Percentiles rank a stretch among this genome's conserved stretches.
Evolutionary conservation across 2,797 vertebrate species (phyloP).

Genomic region (Vespertilio murinus): DNA sequence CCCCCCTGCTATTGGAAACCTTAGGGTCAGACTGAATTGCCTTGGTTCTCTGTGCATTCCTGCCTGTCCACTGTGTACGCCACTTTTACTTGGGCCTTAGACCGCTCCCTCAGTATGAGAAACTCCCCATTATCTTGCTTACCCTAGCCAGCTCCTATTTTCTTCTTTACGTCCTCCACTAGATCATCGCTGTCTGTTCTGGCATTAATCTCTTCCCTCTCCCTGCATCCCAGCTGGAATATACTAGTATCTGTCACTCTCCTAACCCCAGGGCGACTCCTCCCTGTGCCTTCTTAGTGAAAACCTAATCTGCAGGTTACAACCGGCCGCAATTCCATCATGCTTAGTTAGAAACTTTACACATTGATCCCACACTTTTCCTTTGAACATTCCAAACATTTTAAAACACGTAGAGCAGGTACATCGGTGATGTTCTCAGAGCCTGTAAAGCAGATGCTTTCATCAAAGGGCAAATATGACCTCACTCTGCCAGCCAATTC

Average conservation of each 20-base stretch:
- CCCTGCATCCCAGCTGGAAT: neutral
- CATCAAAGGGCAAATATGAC: slow-evolving; percentile 54
- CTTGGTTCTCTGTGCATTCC: neutral
- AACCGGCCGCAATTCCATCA: neutral
- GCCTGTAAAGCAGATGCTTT: slow-evolving; percentile 4
- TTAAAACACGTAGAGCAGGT: neutral
- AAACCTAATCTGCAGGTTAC: neutral
- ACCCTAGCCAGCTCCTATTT: neutral
- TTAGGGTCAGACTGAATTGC: neutral
- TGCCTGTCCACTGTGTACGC: neutral
- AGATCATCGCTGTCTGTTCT: neutral
- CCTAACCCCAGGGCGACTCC: neutral
- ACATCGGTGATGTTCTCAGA: neutral
- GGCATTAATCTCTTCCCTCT: neutral
- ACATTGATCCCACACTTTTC: neutral
- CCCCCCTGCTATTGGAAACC: neutral
- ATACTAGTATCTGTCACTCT: neutral
- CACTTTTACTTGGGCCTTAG: neutral
- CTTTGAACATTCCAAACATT: slow-evolving; percentile 29
- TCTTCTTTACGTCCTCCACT: neutral
- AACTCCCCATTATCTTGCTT: neutral
- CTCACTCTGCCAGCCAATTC: neutral
- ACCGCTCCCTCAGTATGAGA: neutral
- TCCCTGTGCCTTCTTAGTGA: neutral
- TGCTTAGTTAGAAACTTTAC: neutral